These are phyloP conservation scores for Pipa parva DNA, from an alignment of 2,113 vertebrate species.

Conservation along the genomic window DNA sequence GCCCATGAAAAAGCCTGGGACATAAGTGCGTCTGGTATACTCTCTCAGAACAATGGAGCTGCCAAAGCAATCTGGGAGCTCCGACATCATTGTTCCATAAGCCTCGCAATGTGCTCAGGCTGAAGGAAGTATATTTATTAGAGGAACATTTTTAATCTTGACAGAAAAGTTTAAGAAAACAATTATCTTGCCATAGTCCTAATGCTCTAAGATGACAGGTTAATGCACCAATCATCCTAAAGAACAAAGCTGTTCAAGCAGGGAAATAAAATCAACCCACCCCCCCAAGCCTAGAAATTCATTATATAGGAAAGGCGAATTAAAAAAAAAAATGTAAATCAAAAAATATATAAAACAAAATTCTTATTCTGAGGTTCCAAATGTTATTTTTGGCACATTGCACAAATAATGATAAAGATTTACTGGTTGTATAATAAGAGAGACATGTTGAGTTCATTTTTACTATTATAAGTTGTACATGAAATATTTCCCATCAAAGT, in stretches of 20 bases:
- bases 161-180: conserved; percentile 62
- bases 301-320: neutral
- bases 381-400: neutral
- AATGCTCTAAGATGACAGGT: conserved; percentile 57
- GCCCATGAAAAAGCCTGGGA: conserved; percentile 68
- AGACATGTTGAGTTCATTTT: no score
- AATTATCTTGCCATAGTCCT: conserved; percentile 53
- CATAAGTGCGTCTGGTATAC: conserved; percentile 86
- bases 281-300: neutral
- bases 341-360: neutral
- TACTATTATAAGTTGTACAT: no score
- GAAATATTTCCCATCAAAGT: no score
- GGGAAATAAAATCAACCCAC: conserved; percentile 34
- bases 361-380: neutral
- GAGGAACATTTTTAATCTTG: conserved; percentile 65
- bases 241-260: conserved; percentile 59
- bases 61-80: conserved; percentile 86
- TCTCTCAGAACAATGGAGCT: conserved; percentile 83
- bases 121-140: conserved; percentile 70
- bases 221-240: conserved; percentile 56
- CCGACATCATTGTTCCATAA: conserved; percentile 79
- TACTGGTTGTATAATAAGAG: neutral
- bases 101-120: conserved; percentile 74
- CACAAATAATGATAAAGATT: neutral
- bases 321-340: neutral